Conservation (phyloP, 2,888 invertebrate species). For the Dynastes maya region DNA sequence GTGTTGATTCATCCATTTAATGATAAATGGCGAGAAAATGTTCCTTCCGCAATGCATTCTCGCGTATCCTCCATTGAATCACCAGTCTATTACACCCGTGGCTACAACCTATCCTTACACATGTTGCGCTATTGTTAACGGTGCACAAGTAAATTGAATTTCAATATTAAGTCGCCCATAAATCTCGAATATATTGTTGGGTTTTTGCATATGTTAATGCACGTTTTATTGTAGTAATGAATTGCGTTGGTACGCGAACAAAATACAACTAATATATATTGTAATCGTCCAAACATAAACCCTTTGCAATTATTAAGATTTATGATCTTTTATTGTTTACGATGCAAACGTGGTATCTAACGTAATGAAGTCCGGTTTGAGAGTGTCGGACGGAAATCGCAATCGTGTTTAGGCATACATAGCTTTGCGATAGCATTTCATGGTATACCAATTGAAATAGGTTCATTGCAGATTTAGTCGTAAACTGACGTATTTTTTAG, state of each 20-base stretch:
- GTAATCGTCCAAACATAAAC: conserved; percentile 52
- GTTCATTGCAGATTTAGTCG: conserved; percentile 25
- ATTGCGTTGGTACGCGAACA: conserved; percentile 46
- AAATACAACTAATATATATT: conserved; percentile 54
- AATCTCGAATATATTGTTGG: conserved; percentile 48
- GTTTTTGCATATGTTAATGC: conserved; percentile 52
- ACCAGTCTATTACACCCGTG: not conserved
- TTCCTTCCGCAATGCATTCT: conserved; percentile 9
- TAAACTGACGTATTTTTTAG: not conserved
- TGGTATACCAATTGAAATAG: conserved; percentile 30
- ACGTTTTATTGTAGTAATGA: conserved; percentile 53
- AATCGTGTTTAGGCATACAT: not conserved
- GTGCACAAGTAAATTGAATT: conserved; percentile 50
- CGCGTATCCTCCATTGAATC: conserved; percentile 6
- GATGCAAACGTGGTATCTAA: conserved; percentile 48
- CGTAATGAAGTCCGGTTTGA: conserved; percentile 40
- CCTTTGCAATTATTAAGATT: conserved; percentile 53
- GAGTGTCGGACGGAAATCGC: conserved; percentile 16
- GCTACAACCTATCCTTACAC: conserved; percentile 34
- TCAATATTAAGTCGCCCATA: conserved; percentile 50
- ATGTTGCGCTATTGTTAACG: conserved; percentile 45
- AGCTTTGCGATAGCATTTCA: not conserved
- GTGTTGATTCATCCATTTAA: no score
- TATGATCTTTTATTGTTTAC: conserved; percentile 52
- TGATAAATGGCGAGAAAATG: conserved; percentile 16